Evolutionary conservation across 1,140 invertebrate genomes (phyloP).

Genomic region (Conus betulinus): DNA sequence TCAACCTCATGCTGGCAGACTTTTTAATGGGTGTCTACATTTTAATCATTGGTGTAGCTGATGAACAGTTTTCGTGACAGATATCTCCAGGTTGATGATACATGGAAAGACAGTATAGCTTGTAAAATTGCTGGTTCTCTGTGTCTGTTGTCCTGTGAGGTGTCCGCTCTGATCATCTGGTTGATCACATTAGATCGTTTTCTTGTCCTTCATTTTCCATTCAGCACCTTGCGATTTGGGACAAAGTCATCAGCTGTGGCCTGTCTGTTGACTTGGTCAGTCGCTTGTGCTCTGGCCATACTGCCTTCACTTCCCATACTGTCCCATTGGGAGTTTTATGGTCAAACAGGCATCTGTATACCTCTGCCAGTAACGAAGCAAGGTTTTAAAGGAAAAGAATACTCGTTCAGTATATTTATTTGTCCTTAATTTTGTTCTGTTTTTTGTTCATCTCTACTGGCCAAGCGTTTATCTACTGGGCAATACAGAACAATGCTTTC

Average conservation of each 20-base stretch:
- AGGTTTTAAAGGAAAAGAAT: background rate
- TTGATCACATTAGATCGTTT: conserved; percentile 63
- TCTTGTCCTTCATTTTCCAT: conserved; percentile 42
- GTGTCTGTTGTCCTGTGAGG: conserved; percentile 57
- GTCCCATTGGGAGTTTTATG: background rate
- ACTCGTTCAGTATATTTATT: background rate
- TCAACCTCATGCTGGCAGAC: conserved; percentile 58
- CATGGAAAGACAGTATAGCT: conserved; percentile 53
- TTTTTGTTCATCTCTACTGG: background rate
- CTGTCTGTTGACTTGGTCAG: background rate
- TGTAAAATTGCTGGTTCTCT: conserved; percentile 63
- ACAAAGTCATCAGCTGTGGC: background rate
- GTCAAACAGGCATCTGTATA: conserved; percentile 3
- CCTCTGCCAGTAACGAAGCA: background rate
- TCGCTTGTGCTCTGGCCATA: background rate
- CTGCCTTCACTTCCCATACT: background rate
- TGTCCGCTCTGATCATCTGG: conserved; percentile 59
- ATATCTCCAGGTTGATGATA: conserved; percentile 53
- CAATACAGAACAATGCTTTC: background rate
- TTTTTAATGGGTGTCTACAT: conserved; percentile 68
- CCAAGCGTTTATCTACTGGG: background rate
- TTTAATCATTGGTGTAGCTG: conserved; percentile 59
- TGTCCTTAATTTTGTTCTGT: background rate
- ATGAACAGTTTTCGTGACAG: conserved; percentile 51
- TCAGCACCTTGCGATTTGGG: background rate